These are phyloP conservation scores for Heliconius ismenius DNA, from an alignment of 2,888 invertebrate genomes.

Conservation along the genomic window DNA sequence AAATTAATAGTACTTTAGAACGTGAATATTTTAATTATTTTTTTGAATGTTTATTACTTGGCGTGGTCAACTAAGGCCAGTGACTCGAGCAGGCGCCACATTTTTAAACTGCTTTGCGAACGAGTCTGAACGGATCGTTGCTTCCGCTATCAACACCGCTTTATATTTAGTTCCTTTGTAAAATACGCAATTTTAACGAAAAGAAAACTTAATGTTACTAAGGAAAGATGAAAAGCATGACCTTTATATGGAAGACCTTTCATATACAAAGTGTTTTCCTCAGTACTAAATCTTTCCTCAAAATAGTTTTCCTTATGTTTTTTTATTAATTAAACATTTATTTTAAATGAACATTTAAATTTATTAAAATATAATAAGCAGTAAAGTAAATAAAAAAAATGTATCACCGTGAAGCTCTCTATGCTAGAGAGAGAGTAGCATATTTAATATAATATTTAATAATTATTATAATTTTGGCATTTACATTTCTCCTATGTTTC, in stretches of 20 bases:
- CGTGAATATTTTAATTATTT: constrained; percentile 45
- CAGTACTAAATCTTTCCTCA: neutral
- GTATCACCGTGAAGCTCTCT: neutral
- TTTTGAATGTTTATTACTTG: constrained; percentile 46
- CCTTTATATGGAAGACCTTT: neutral
- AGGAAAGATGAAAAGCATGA: neutral
- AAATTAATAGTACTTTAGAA: constrained; percentile 40
- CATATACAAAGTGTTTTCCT: neutral
- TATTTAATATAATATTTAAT: too few species aligned
- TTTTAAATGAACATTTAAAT: neutral
- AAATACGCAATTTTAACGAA: neutral
- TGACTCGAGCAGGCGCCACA: constrained; percentile 68
- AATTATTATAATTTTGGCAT: too few species aligned
- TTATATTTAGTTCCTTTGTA: constrained; percentile 35
- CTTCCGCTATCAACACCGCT: constrained; percentile 41
- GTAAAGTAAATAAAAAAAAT: neutral
- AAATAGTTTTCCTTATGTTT: neutral
- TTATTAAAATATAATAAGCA: neutral
- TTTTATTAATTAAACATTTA: neutral
- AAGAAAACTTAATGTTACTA: neutral
- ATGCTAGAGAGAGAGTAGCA: neutral
- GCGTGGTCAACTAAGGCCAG: constrained; percentile 60
- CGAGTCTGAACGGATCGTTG: constrained; percentile 42
- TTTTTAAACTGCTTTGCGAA: constrained; percentile 47
- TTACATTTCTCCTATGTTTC: too few species aligned